These are phyloP conservation scores for Lerista edwardsae DNA, from an alignment of 2,797 vertebrate genomes.

Conservation along the genomic window DNA sequence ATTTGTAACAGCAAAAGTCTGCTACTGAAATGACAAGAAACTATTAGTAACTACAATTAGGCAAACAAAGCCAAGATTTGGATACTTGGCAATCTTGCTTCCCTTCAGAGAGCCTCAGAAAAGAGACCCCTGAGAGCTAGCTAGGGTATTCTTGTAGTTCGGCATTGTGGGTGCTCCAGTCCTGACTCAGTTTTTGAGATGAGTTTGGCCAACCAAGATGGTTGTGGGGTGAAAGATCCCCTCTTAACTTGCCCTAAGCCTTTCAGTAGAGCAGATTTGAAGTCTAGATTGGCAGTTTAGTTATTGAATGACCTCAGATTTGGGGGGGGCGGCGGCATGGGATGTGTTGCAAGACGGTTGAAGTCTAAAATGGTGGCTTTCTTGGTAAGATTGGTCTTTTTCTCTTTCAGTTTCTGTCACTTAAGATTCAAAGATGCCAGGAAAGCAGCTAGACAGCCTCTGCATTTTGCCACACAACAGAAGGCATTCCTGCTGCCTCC, in stretches of 20 bases:
- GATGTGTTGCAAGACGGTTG: not conserved
- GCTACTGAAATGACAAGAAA: too few species aligned
- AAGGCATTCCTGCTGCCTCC: slow-evolving; percentile 26
- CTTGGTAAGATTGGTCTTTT: slow-evolving; percentile 26
- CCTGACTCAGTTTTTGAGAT: not conserved
- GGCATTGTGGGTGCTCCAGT: not conserved
- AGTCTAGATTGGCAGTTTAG: not conserved
- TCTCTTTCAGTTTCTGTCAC: slow-evolving; percentile 61
- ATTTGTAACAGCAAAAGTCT: too few species aligned
- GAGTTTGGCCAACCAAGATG: not conserved
- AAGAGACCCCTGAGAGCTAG: not conserved
- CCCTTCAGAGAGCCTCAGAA: not conserved
- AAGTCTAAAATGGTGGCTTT: not conserved
- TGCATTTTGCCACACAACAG: slow-evolving; percentile 57
- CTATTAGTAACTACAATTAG: too few species aligned
- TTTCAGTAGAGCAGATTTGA: not conserved
- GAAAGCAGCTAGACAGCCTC: slow-evolving; percentile 34
- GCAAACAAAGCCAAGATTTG: not conserved
- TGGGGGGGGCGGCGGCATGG: not conserved
- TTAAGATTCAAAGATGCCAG: slow-evolving; percentile 26
- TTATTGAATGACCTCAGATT: not conserved
- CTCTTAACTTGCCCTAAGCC: not conserved
- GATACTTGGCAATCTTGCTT: not conserved
- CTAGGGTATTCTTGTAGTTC: not conserved
- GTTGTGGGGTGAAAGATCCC: not conserved